Evolutionary conservation across 1,140 invertebrate genomes (phyloP).

Genomic region (Lordiphosa mommai): DNA sequence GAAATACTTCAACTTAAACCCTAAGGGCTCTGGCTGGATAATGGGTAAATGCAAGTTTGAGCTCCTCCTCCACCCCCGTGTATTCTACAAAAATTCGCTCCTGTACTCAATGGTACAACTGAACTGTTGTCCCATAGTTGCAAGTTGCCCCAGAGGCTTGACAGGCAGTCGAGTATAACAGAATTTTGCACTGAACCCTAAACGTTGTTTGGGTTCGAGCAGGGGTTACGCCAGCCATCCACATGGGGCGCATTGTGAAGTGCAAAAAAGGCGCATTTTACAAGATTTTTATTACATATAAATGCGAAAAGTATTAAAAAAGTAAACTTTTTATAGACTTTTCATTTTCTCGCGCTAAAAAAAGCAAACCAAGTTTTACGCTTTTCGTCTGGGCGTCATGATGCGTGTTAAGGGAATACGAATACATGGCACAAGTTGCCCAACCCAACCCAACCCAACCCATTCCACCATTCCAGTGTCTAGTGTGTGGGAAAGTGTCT

Average conservation of each 20-base stretch:
- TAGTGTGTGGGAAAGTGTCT: too few species aligned
- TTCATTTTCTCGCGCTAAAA: slow-evolving; percentile 43
- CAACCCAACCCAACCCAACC: background rate
- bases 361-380: slow-evolving; percentile 35
- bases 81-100: slow-evolving; percentile 17
- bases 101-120: slow-evolving; percentile 10
- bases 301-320: slow-evolving; percentile 76
- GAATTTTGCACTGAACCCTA: slow-evolving; percentile 68
- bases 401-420: slow-evolving; percentile 66
- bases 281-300: slow-evolving; percentile 78
- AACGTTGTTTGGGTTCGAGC: slow-evolving; percentile 19
- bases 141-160: slow-evolving; percentile 17
- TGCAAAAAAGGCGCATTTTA: slow-evolving; percentile 77
- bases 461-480: background rate
- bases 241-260: slow-evolving; percentile 60
- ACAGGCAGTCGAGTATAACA: slow-evolving; percentile 55
- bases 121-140: slow-evolving; percentile 32
- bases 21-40: too few species aligned
- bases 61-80: too few species aligned
- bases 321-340: slow-evolving; percentile 77
- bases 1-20: too few species aligned
- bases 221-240: slow-evolving; percentile 10
- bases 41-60: too few species aligned
- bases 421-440: background rate
- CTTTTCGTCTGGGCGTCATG: slow-evolving; percentile 68